These are phyloP conservation scores for Dinoponera quadriceps DNA, from an alignment of 1,140 invertebrate species.

Conservation along the genomic window DNA sequence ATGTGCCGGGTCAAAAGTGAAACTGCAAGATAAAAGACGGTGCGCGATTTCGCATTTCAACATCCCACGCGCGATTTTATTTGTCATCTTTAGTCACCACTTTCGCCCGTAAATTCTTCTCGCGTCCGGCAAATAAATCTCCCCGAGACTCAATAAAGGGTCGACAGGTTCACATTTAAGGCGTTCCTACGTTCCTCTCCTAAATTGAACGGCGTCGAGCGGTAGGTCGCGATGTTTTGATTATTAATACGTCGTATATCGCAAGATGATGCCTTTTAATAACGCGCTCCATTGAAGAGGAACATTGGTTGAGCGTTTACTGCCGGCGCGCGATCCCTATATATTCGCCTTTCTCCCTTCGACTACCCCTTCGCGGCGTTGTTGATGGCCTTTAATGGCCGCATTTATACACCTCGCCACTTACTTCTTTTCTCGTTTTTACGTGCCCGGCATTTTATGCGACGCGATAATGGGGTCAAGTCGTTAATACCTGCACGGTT, in stretches of 20 bases:
- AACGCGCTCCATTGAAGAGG: slow-evolving; percentile 66
- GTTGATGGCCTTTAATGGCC: slow-evolving; percentile 51
- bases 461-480: slow-evolving; percentile 30
- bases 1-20: no score
- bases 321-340: slow-evolving; percentile 19
- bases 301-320: slow-evolving; percentile 57
- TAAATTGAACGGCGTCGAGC: slow-evolving; percentile 74
- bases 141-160: background rate
- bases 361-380: slow-evolving; percentile 11
- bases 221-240: slow-evolving; percentile 73
- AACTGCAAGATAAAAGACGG: no score
- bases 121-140: slow-evolving; percentile 10
- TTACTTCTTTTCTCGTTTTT: slow-evolving; percentile 44
- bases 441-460: slow-evolving; percentile 27
- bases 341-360: slow-evolving; percentile 1
- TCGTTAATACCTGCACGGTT: slow-evolving; percentile 30
- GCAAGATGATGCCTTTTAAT: slow-evolving; percentile 74
- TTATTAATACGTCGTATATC: slow-evolving; percentile 77
- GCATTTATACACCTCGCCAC: slow-evolving; percentile 38
- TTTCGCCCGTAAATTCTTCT: no score
- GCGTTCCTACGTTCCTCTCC: slow-evolving; percentile 63
- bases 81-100: no score
- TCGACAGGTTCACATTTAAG: background rate
- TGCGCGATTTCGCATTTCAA: no score
- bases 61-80: no score